These are phyloP conservation scores for Acrobasis repandana DNA, from an alignment of 2,888 invertebrate genomes.

Conservation along the genomic window DNA sequence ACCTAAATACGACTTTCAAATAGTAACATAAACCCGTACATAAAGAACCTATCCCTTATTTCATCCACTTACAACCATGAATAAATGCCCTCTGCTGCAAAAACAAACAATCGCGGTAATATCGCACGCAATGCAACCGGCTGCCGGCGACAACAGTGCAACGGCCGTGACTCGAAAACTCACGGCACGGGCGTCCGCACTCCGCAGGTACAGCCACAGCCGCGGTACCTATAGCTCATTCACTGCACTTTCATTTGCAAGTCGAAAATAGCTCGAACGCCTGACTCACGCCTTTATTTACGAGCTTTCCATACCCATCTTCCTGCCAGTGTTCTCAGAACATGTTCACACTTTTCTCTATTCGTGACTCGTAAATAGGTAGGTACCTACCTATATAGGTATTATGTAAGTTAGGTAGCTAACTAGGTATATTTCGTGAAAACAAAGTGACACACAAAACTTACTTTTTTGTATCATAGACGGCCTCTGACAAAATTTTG, in stretches of 20 bases:
- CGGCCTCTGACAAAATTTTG: too few relatives aligned
- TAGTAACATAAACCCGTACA: background rate
- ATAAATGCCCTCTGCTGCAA: constrained; percentile 1
- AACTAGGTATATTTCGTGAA: too few relatives aligned
- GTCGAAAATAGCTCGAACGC: constrained; percentile 68
- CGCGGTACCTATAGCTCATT: constrained; percentile 28
- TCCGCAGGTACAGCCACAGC: constrained; percentile 14
- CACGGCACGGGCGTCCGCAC: constrained; percentile 5
- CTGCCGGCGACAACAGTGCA: constrained; percentile 15
- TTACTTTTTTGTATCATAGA: too few relatives aligned
- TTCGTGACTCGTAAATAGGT: background rate
- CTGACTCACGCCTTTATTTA: constrained; percentile 74
- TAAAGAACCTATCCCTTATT: too few relatives aligned
- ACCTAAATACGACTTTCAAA: background rate
- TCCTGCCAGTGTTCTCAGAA: constrained; percentile 43
- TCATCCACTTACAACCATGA: background rate
- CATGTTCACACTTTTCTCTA: too few relatives aligned
- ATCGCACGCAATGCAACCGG: constrained; percentile 1
- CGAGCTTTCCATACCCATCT: constrained; percentile 56
- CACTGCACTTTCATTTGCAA: constrained; percentile 74
- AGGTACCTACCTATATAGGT: background rate
- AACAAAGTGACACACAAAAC: too few relatives aligned
- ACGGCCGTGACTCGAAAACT: constrained; percentile 19
- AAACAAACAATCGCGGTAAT: constrained; percentile 13
- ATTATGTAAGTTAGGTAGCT: too few relatives aligned